A percentile compares a stretch with the other conserved stretches of the same genome.
phyloP scores from a whole-genome alignment of 2,888 invertebrate species.

The Cephus pygmeus region DNA sequence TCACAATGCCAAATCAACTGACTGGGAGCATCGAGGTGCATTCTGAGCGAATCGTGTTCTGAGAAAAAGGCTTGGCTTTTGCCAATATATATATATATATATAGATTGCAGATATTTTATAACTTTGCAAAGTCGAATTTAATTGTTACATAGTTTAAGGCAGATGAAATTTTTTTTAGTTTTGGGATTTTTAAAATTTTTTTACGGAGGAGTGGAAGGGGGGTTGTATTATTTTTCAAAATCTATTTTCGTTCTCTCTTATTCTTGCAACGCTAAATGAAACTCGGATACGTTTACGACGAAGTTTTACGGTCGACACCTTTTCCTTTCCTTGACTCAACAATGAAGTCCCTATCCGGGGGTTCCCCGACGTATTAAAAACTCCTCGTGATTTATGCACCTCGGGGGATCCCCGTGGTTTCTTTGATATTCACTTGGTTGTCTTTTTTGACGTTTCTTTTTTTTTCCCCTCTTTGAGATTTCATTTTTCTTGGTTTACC shows the following conservation, averaged over 20 bases:
- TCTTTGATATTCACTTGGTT: background rate
- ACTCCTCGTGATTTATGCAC: background rate
- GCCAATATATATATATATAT: conserved; percentile 1
- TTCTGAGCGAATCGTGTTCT: conserved; percentile 20
- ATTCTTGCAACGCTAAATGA: background rate
- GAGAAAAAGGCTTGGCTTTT: conserved; percentile 22
- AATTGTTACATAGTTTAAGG: background rate
- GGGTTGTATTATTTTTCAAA: too few relatives aligned
- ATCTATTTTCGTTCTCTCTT: background rate
- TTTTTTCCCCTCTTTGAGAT: too few relatives aligned
- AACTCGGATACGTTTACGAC: background rate
- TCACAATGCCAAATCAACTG: conserved; percentile 50
- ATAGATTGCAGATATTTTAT: background rate
- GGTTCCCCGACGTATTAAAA: background rate
- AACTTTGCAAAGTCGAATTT: background rate
- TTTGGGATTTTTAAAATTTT: background rate
- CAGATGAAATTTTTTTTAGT: background rate
- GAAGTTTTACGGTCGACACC: background rate
- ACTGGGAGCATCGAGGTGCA: conserved; percentile 22
- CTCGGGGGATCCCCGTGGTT: background rate
- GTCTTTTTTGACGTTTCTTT: background rate
- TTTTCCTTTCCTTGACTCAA: background rate
- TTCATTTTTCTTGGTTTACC: too few relatives aligned
- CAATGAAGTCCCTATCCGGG: background rate
- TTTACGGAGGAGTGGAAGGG: too few relatives aligned